phyloP scores from a whole-genome alignment of 2,113 vertebrate genomes.

The Isichthys henryi region DNA sequence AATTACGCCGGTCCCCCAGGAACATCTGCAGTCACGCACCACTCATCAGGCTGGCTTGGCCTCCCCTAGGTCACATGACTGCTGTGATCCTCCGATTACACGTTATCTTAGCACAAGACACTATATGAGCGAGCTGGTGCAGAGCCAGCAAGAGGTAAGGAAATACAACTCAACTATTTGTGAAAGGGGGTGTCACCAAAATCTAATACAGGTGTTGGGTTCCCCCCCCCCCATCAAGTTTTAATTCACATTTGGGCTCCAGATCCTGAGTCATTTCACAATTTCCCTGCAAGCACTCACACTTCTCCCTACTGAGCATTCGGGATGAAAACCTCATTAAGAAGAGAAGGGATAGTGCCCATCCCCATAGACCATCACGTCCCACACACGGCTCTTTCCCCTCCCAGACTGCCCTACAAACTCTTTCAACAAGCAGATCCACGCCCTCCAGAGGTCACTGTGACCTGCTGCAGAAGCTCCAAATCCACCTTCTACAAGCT shows the following conservation, averaged over 20 bases:
- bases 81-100: neutral
- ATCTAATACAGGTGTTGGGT: neutral
- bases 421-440: neutral
- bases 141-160: neutral
- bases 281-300: neutral
- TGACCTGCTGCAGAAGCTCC: neutral
- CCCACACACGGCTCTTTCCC: neutral
- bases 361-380: neutral
- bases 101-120: neutral
- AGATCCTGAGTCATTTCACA: neutral
- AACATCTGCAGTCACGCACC: neutral
- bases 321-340: neutral
- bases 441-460: neutral
- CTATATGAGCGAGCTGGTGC: neutral
- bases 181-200: neutral
- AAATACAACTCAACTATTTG: neutral
- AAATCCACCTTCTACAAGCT: neutral
- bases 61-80: neutral
- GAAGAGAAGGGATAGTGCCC: neutral
- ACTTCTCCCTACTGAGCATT: neutral
- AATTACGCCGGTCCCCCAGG: neutral
- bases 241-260: neutral
- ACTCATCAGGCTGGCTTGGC: neutral
- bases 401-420: neutral
- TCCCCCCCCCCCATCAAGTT: neutral